Evolutionary conservation across 2,888 invertebrate genomes (phyloP).

Genomic region (Ceratothoa steindachneri): DNA sequence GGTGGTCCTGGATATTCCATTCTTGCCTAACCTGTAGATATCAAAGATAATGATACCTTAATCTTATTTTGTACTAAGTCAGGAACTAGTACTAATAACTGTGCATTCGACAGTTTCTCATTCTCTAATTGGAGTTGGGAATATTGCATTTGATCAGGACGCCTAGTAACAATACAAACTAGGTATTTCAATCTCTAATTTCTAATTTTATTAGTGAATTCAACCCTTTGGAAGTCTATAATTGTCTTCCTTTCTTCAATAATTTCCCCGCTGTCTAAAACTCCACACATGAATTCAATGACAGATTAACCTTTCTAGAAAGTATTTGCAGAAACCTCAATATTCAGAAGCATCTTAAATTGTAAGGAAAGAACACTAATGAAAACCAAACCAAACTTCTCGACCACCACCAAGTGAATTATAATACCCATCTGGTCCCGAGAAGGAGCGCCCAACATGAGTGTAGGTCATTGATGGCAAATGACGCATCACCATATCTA

Average conservation of each 20-base stretch:
- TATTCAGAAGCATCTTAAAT: conserved; percentile 99
- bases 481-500: conserved; percentile 99
- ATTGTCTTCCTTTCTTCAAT: conserved; percentile 93
- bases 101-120: conserved; percentile 99
- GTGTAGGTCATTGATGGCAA: conserved; percentile 99
- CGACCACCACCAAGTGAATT: conserved; percentile 93
- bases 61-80: conserved; percentile 98
- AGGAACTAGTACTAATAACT: conserved; percentile 98
- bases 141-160: conserved; percentile 99
- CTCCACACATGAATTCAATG: conserved; percentile 99
- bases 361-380: conserved; percentile 98
- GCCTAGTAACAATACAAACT: conserved; percentile 97
- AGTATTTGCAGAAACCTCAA: conserved; percentile 99
- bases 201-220: conserved; percentile 99
- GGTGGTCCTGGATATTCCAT: too few species aligned
- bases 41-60: conserved; percentile 95
- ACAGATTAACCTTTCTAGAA: conserved; percentile 99
- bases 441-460: conserved; percentile 97
- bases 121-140: conserved; percentile 98
- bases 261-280: conserved; percentile 91
- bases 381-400: conserved; percentile 99
- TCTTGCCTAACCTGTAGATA: conserved; percentile 85
- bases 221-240: conserved; percentile 96
- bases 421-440: conserved; percentile 95
- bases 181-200: conserved; percentile 98